phyloP scores from a whole-genome alignment of 2,113 vertebrate genomes.

The Lontra canadensis region DNA sequence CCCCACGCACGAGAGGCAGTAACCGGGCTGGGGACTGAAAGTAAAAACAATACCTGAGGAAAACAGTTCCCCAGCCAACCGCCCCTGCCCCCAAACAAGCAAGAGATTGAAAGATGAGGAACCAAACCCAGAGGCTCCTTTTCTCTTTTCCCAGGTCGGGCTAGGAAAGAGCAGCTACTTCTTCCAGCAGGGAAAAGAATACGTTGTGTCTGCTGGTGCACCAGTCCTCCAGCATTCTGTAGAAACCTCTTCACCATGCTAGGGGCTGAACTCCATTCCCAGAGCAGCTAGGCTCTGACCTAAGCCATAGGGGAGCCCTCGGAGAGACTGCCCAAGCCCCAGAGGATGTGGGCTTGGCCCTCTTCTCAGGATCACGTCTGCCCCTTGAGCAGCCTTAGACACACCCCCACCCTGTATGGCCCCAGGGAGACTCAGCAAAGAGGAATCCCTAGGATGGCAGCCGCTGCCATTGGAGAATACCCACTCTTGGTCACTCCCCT shows the following conservation, averaged over 20 bases:
- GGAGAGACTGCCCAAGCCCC: not conserved
- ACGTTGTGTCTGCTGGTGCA: not conserved
- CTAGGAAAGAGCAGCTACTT: conserved; percentile 6
- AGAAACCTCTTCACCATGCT: not conserved
- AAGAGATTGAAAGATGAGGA: not conserved
- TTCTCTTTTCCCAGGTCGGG: not conserved
- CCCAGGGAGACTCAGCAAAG: not conserved
- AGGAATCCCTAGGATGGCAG: not conserved
- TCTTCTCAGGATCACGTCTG: not conserved
- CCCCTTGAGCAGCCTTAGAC: not conserved
- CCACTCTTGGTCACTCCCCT: not conserved
- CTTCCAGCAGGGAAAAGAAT: not conserved
- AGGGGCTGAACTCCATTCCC: not conserved
- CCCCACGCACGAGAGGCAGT: not conserved
- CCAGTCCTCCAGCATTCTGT: not conserved
- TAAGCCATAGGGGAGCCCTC: not conserved
- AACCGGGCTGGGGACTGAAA: not conserved
- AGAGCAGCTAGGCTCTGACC: not conserved
- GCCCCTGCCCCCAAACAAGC: not conserved
- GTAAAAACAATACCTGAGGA: not conserved
- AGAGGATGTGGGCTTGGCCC: not conserved
- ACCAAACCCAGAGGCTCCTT: not conserved
- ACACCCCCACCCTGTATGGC: too few relatives aligned
- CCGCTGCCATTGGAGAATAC: not conserved
- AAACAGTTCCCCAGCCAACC: conserved; percentile 5